These are phyloP conservation scores for Pocillopora meandrina DNA, from an alignment of 92 coral and sea anemone genomes.

Conservation along the genomic window DNA sequence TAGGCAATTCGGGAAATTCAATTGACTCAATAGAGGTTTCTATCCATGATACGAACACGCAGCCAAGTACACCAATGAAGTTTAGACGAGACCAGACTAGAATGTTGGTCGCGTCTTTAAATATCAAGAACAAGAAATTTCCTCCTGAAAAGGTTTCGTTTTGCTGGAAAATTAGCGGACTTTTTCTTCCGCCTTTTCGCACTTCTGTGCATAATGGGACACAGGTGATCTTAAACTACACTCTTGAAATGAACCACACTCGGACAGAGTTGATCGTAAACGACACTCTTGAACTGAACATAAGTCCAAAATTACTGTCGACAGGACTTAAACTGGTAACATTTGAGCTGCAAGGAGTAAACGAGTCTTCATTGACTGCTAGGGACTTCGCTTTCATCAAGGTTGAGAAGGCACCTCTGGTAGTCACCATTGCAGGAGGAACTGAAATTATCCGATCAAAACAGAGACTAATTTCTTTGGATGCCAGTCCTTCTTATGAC, in stretches of 20 bases:
- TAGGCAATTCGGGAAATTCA: too few species aligned
- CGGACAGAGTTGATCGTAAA: background rate
- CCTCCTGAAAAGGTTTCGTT: background rate
- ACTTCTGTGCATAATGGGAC: background rate
- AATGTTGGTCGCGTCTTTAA: background rate
- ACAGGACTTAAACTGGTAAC: slow-evolving; percentile 7
- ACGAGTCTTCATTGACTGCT: background rate
- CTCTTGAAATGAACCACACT: background rate
- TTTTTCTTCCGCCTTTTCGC: background rate
- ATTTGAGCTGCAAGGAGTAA: slow-evolving; percentile 2
- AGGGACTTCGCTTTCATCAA: slow-evolving; percentile 14
- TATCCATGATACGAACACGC: background rate
- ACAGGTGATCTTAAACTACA: background rate
- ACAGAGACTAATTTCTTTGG: background rate
- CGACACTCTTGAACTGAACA: slow-evolving; percentile 8
- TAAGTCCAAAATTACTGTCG: background rate
- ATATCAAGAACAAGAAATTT: background rate
- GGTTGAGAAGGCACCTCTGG: slow-evolving; percentile 1
- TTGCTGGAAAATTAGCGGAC: background rate
- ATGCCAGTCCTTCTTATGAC: slow-evolving; percentile 19
- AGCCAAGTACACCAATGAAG: background rate
- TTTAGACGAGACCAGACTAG: slow-evolving; percentile 31
- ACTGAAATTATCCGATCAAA: slow-evolving; percentile 2
- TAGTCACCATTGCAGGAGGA: slow-evolving; percentile 26
- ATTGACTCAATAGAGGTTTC: background rate